Base-by-base conservation (phyloP, 2,888 invertebrate genomes). In the Globia sparganii region DNA sequence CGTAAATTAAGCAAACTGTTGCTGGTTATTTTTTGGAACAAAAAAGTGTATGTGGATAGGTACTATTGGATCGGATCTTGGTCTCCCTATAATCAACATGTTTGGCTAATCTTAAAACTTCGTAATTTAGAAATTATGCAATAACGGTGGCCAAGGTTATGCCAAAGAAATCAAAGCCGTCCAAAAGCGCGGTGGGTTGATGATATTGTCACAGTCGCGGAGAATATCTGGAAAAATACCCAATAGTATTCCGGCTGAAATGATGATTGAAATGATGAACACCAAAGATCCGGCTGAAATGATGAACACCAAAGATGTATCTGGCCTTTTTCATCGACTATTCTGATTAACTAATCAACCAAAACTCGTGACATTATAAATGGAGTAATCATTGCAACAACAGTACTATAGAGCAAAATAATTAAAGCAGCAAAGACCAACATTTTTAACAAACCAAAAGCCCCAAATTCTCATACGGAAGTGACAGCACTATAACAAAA, bases 401-500 rank as follows among this genome's bases (percentile, higher is more conserved):
- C 31, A 49, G 11, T 11, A 31, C n/a, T n/a, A 34, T 13, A n/a
- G n/a, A 64, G 46, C 34, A 61, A 72, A 28, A 74, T 18, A 13
- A 4, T 56, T 1, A 46, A 46, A 75, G 28, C 37, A 21, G 21
- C n/a, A 18, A 5, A 21, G 1, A 62, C 25, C 13, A 53, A 34
- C 65, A 66, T 53, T 15, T 53, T 31, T 64, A 59, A 80, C 40
- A 70, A 71, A 61, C 4, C 9, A 59, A 43, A 62, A 28, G 13
- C 13, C 6, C 37, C 37, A 61, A 84, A 77, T 49, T 46, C 28
- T 80, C 11, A 68, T 77, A 68, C 86, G 88, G 87, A 86, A 87
- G 69, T 86, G 53, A 76, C 88, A 84, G 15, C 56, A n/a, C 64
- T n/a, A 34, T 79, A 74, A 74, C 74, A 81, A 75, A 84, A 81